These are phyloP conservation scores for Luperina testacea DNA, from an alignment of 2,888 invertebrate genomes.

Conservation along the genomic window DNA sequence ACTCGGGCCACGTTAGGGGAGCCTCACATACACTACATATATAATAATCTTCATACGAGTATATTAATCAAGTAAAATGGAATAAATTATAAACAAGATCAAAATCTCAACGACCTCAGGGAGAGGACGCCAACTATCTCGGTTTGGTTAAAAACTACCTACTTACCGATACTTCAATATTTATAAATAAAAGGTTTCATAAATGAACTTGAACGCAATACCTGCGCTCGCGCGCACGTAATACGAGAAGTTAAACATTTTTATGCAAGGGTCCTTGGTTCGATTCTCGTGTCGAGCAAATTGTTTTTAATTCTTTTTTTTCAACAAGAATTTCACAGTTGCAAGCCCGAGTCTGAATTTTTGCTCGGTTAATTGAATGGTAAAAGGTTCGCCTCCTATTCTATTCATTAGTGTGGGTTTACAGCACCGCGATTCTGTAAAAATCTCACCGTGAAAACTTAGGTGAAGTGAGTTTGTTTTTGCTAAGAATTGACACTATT, in stretches of 20 bases:
- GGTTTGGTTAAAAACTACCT: slow-evolving; percentile 38
- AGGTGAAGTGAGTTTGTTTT: too few relatives aligned
- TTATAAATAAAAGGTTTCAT: slow-evolving; percentile 3
- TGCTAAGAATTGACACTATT: too few relatives aligned
- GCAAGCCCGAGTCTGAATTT: not conserved
- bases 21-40: not conserved
- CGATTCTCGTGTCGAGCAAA: not conserved
- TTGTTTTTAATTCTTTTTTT: not conserved
- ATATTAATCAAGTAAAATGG: slow-evolving; percentile 14
- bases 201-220: slow-evolving; percentile 25
- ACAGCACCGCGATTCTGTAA: too few relatives aligned
- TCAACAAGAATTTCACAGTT: too few relatives aligned
- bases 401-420: not conserved
- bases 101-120: slow-evolving; percentile 45
- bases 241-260: slow-evolving; percentile 4
- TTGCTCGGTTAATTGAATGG: not conserved
- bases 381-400: not conserved
- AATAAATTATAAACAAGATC: slow-evolving; percentile 35
- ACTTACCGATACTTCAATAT: slow-evolving; percentile 1
- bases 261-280: not conserved
- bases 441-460: too few relatives aligned
- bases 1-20: not conserved
- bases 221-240: not conserved
- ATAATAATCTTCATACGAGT: slow-evolving; percentile 5
- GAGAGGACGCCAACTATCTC: slow-evolving; percentile 57